Conservation (phyloP, 2,113 vertebrate species). For the Larimichthys crocea region DNA sequence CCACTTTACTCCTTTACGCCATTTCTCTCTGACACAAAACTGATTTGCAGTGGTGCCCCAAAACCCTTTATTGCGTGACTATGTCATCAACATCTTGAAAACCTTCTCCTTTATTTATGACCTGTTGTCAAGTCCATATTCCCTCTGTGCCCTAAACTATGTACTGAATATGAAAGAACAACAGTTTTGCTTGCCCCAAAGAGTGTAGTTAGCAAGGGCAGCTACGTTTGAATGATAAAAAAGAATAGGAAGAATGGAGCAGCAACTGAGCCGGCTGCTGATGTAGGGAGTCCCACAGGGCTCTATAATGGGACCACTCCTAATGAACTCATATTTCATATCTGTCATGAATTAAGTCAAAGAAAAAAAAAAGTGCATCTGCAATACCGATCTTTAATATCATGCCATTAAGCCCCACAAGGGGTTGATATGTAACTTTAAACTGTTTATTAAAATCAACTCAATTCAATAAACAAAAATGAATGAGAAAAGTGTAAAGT, state of each 20-base stretch:
- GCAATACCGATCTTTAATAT: slow-evolving; percentile 42
- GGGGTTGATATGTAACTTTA: slow-evolving; percentile 57
- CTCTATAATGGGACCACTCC: slow-evolving; percentile 66
- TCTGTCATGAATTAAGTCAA: slow-evolving; percentile 69
- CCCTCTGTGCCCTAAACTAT: slow-evolving; percentile 80
- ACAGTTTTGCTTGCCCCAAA: slow-evolving; percentile 72
- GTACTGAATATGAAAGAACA: slow-evolving; percentile 79
- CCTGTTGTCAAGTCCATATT: slow-evolving; percentile 77
- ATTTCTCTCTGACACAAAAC: slow-evolving; percentile 58
- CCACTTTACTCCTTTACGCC: slow-evolving; percentile 46
- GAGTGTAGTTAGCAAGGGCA: slow-evolving; percentile 70
- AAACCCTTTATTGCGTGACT: slow-evolving; percentile 68
- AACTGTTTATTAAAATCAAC: slow-evolving; percentile 56
- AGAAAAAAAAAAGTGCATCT: slow-evolving; percentile 51
- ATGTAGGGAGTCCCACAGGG: slow-evolving; percentile 73
- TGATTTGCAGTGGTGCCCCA: slow-evolving; percentile 62
- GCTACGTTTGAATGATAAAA: slow-evolving; percentile 74
- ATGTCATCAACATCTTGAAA: slow-evolving; percentile 80
- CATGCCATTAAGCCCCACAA: slow-evolving; percentile 25
- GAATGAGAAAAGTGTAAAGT: slow-evolving; percentile 60
- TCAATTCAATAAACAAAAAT: slow-evolving; percentile 64
- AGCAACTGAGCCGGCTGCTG: slow-evolving; percentile 48
- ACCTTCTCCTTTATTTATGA: slow-evolving; percentile 82
- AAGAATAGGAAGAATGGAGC: slow-evolving; percentile 66
- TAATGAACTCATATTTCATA: slow-evolving; percentile 79